phyloP scores from a whole-genome alignment of 2,888 invertebrate genomes.

The Tipula unca region DNA sequence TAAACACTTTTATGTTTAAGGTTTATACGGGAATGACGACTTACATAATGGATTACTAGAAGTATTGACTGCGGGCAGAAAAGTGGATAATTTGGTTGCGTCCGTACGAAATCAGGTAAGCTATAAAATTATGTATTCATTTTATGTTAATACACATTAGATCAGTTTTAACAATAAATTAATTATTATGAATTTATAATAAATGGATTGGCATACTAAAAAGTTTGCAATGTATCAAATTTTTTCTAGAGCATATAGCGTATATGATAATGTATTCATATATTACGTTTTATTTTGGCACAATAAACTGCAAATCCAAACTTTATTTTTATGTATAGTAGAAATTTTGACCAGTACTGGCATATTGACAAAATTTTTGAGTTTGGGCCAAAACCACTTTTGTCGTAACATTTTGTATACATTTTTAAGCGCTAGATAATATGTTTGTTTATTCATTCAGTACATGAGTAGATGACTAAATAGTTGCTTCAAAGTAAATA shows the following conservation, averaged over 20 bases:
- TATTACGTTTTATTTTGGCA: background rate
- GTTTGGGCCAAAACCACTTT: background rate
- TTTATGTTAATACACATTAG: background rate
- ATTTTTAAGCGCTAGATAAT: background rate
- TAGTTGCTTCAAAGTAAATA: no score
- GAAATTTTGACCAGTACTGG: background rate
- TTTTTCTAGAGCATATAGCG: background rate
- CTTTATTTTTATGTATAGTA: background rate
- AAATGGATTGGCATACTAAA: background rate
- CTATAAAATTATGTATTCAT: no score
- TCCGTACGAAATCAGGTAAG: conserved; percentile 63
- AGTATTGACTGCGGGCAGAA: conserved; percentile 68
- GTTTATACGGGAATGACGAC: conserved; percentile 90
- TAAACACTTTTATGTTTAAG: conserved; percentile 25
- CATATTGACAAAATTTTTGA: background rate
- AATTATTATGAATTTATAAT: background rate
- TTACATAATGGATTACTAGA: conserved; percentile 83
- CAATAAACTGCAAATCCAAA: background rate
- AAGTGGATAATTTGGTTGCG: conserved; percentile 70
- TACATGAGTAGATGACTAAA: no score
- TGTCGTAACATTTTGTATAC: background rate
- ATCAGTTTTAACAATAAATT: background rate
- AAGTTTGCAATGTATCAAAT: background rate
- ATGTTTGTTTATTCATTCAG: no score
- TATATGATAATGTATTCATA: background rate